Evolutionary conservation across 1,140 invertebrate genomes (phyloP).

Genomic region (Teleogryllus occipitalis): DNA sequence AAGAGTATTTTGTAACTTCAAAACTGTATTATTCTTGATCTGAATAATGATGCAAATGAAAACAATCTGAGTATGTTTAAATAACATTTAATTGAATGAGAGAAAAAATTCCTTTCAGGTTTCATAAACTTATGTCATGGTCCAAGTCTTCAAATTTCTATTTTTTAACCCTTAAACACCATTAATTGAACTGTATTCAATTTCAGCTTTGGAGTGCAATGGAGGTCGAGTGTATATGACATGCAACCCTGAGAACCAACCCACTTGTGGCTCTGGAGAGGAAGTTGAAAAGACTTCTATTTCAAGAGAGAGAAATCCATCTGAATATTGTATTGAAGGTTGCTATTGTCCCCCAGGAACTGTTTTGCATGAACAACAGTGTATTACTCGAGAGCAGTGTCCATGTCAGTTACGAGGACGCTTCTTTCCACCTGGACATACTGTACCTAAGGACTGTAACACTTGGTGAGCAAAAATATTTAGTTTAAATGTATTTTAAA

Average conservation of each 20-base stretch:
- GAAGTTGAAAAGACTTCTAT: slow-evolving; percentile 28
- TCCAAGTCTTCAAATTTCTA: background rate
- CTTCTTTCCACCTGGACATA: slow-evolving; percentile 59
- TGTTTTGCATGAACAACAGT: slow-evolving; percentile 61
- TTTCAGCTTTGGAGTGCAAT: slow-evolving; percentile 58
- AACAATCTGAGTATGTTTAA: too few species aligned
- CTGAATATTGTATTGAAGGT: slow-evolving; percentile 64
- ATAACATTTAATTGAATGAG: too few species aligned
- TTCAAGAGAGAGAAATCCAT: slow-evolving; percentile 10
- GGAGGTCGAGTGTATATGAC: slow-evolving; percentile 58
- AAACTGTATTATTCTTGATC: too few species aligned
- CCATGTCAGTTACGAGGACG: slow-evolving; percentile 72
- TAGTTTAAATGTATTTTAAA: background rate
- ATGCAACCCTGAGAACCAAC: slow-evolving; percentile 48
- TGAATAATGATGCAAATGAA: too few species aligned
- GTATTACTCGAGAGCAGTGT: slow-evolving; percentile 60
- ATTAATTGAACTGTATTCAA: slow-evolving; percentile 18
- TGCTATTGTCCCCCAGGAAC: slow-evolving; percentile 75
- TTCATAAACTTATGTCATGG: too few species aligned
- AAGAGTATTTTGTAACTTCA: too few species aligned
- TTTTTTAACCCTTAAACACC: background rate
- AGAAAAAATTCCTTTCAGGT: too few species aligned
- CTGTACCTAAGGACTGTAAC: slow-evolving; percentile 73
- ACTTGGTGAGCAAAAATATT: slow-evolving; percentile 50
- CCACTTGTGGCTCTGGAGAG: slow-evolving; percentile 40